Conservation (phyloP, 2,888 invertebrate species). For the Tricholauxania praeusta region DNA sequence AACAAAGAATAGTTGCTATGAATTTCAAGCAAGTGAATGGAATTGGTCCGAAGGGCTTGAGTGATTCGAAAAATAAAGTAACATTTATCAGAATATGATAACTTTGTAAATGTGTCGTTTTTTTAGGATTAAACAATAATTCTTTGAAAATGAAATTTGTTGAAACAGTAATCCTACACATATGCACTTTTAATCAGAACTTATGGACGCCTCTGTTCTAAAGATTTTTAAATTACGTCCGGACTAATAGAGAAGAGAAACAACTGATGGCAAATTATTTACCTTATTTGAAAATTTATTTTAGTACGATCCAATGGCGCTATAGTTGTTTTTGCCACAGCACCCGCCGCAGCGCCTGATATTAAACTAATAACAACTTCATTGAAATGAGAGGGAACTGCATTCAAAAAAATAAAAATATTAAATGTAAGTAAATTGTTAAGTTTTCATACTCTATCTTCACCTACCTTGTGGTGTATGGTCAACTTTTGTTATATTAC, state of each 20-base stretch:
- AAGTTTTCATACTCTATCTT: not conserved
- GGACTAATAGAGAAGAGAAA: not conserved
- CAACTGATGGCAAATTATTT: constrained; percentile 47
- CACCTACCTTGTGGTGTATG: not conserved
- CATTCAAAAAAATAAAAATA: not conserved
- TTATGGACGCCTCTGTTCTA: too few species aligned
- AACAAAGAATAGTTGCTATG: too few species aligned
- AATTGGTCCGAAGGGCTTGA: too few species aligned
- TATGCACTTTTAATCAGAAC: too few species aligned
- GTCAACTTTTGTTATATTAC: not conserved
- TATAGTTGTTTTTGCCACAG: constrained; percentile 93
- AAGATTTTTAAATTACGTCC: too few species aligned
- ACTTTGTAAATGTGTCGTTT: too few species aligned
- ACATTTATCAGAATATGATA: too few species aligned
- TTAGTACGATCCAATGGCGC: constrained; percentile 98
- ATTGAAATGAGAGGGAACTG: constrained; percentile 70
- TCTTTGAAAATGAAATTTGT: too few species aligned
- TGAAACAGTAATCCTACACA: too few species aligned
- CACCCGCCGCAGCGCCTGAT: constrained; percentile 95
- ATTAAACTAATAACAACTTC: constrained; percentile 84
- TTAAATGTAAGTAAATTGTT: not conserved
- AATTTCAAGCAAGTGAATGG: too few species aligned
- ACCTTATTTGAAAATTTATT: constrained; percentile 96
- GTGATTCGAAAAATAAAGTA: too few species aligned
- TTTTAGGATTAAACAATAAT: too few species aligned